Evolutionary conservation across 2,113 vertebrate species (phyloP), one percentile per base, ranked within the genome.

Genomic region (Micromys minutus): DNA sequence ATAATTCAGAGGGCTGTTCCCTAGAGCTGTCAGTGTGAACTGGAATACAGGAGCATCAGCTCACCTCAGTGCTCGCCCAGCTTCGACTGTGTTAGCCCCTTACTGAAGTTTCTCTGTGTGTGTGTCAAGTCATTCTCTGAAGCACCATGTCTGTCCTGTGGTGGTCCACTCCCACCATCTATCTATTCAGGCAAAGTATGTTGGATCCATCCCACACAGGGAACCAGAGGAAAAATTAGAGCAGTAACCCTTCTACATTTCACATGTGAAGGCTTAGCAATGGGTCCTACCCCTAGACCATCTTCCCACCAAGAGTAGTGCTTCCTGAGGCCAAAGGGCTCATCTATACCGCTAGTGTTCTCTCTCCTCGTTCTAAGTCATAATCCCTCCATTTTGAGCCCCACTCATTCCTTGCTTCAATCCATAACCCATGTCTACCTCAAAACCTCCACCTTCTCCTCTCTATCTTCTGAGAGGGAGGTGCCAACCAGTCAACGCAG

Each of bases 401-500:
- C 61, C 3, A 47, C 42, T 59, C 9, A 39, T 22, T 29, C 22
- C n/a, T 47, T 81, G 12, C 26, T 36, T 34, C 57, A 39, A 63
- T 5, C 13, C 7, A 22, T 36, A 59, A 11, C 31, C 8, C 65
- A 26, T 9, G 16, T 47, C n/a, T 12, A 21, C 22, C 29, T 15
- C 0, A 2, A 1, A 16, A 69, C 45, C 0, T 5, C 8, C 39
- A 31, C 13, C 24, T 57, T 9, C 36, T 55, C 19, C 1, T n/a
- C 42, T 61, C 8, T 3, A 0, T 39, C 8, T 71, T 0, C 3
- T 24, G 47, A 67, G 52, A 61, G 0, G 50, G 75, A 9, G 31
- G 36, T 8, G 0, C 3, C 9, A 2, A 2, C 16, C 36, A 1
- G 10, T 15, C n/a, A 4, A 0, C 22, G 0, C 34, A 29, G 19